Evolutionary conservation across 2,113 vertebrate genomes (phyloP).

Genomic region (Gobio gobio): DNA sequence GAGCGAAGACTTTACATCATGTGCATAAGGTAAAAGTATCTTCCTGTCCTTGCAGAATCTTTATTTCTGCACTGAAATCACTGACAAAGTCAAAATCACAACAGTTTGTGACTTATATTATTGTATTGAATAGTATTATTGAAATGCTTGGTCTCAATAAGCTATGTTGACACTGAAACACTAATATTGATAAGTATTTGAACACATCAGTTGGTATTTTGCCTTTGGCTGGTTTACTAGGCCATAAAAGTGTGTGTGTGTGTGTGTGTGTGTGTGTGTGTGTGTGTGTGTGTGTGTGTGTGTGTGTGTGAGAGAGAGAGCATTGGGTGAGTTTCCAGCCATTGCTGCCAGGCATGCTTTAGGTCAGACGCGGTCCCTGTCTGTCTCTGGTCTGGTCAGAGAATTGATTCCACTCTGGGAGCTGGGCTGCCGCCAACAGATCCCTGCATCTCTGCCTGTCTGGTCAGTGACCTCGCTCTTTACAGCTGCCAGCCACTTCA

Average conservation of each 20-base stretch:
- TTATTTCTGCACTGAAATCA: background rate
- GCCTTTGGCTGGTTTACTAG: slow-evolving; percentile 41
- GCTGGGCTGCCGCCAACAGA: background rate
- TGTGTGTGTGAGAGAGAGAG: background rate
- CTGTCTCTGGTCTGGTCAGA: slow-evolving; percentile 66
- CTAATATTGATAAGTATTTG: slow-evolving; percentile 64
- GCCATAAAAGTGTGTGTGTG: background rate
- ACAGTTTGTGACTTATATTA: slow-evolving; percentile 17
- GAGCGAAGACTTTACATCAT: background rate
- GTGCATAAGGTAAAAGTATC: background rate
- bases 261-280: too few relatives aligned
- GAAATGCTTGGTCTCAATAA: slow-evolving; percentile 39
- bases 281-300: background rate
- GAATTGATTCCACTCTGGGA: slow-evolving; percentile 64
- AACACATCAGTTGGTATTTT: slow-evolving; percentile 38
- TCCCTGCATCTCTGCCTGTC: slow-evolving; percentile 55
- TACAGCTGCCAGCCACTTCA: background rate
- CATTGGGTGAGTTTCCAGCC: slow-evolving; percentile 41
- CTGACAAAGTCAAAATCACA: background rate
- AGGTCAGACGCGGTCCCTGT: slow-evolving; percentile 59
- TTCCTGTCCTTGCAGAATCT: background rate
- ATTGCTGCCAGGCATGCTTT: slow-evolving; percentile 52
- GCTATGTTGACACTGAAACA: slow-evolving; percentile 69
- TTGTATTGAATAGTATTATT: slow-evolving; percentile 16
- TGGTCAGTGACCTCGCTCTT: slow-evolving; percentile 64